phyloP scores from a whole-genome alignment of 2,888 invertebrate genomes.

The Caenorhabditis sp. region DNA sequence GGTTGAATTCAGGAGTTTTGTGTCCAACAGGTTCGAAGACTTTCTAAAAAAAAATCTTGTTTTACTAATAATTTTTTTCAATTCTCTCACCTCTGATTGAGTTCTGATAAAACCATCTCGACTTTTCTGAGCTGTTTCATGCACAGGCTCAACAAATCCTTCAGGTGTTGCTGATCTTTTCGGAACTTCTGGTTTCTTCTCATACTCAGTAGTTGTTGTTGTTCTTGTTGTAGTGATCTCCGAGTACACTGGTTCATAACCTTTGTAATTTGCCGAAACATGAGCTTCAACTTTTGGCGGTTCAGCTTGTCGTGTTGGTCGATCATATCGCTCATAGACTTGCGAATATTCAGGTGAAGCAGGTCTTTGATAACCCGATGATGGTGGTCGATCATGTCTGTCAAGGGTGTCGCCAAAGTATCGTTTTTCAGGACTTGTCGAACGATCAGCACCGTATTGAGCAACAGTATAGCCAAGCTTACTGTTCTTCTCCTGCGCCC shows the following conservation, averaged over 20 bases:
- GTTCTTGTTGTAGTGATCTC: slow-evolving; percentile 44
- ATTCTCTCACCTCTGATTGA: slow-evolving; percentile 36
- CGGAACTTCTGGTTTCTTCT: slow-evolving; percentile 34
- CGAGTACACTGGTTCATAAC: slow-evolving; percentile 40
- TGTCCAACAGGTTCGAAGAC: slow-evolving; percentile 27
- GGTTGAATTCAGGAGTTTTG: neutral
- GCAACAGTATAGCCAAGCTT: slow-evolving; percentile 63
- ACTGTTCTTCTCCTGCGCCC: slow-evolving; percentile 13
- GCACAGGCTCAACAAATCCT: slow-evolving; percentile 24
- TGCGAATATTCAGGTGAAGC: slow-evolving; percentile 47
- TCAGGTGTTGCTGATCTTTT: slow-evolving; percentile 37
- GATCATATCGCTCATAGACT: slow-evolving; percentile 48
- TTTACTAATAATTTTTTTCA: neutral
- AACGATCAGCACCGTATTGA: slow-evolving; percentile 50
- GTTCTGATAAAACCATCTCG: slow-evolving; percentile 43
- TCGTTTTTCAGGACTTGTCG: slow-evolving; percentile 36
- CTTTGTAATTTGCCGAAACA: slow-evolving; percentile 32
- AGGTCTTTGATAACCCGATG: slow-evolving; percentile 30
- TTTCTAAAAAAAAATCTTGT: slow-evolving; percentile 2
- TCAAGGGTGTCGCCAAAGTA: slow-evolving; percentile 52
- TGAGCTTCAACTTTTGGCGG: slow-evolving; percentile 27
- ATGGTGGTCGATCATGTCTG: slow-evolving; percentile 29
- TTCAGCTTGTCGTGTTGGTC: slow-evolving; percentile 13
- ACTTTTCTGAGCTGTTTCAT: slow-evolving; percentile 15
- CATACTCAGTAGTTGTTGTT: slow-evolving; percentile 41